These are phyloP conservation scores for Hipposideros larvatus DNA, from an alignment of 2,797 vertebrate species.

Conservation along the genomic window DNA sequence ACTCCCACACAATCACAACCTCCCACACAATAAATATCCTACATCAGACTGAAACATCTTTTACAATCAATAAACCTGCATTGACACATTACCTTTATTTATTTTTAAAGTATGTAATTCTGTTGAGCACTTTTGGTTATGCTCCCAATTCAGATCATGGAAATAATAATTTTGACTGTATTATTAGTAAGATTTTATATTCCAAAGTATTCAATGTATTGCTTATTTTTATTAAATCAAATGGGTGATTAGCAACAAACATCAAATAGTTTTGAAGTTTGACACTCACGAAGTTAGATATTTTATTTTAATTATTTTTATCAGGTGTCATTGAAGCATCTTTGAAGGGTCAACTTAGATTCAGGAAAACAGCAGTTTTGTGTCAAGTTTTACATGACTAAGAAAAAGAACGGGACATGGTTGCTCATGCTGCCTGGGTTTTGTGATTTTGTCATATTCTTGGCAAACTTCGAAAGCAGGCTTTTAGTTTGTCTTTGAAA, in stretches of 20 bases:
- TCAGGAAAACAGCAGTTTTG: background rate
- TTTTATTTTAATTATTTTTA: background rate
- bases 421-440: background rate
- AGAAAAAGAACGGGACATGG: background rate
- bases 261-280: background rate
- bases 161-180: background rate
- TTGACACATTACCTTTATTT: background rate
- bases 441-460: conserved; percentile 55
- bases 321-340: background rate
- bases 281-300: background rate
- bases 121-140: background rate
- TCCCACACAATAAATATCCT: background rate
- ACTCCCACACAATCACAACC: background rate
- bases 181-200: background rate
- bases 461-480: background rate
- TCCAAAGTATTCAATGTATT: background rate
- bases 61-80: background rate
- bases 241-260: background rate
- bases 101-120: background rate
- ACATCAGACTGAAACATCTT: background rate
- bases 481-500: conserved; percentile 41
- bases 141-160: background rate
- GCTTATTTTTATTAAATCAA: background rate
- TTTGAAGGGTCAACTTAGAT: background rate
- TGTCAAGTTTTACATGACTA: background rate